A percentile compares a stretch with the other conserved stretches of the same genome.
Conservation (phyloP, 1,140 invertebrate genomes). For the Halictus rubicundus region DNA sequence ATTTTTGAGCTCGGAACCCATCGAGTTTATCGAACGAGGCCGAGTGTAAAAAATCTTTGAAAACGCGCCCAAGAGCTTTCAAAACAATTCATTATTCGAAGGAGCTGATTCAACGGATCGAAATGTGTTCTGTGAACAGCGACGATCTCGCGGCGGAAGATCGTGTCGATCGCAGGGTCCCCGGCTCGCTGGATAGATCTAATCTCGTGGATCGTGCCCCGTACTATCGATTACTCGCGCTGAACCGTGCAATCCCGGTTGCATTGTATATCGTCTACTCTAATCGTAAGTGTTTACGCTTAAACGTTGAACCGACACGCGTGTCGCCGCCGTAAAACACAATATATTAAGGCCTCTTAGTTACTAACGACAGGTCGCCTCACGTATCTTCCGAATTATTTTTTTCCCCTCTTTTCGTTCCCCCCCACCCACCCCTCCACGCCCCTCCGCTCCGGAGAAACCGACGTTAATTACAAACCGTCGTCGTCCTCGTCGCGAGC, state of each 20-base stretch:
- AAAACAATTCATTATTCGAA: no score
- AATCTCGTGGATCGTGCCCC: conserved; percentile 19
- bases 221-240: conserved; percentile 31
- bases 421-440: no score
- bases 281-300: conserved; percentile 35
- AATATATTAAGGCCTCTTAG: conserved; percentile 80
- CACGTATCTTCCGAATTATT: conserved; percentile 39
- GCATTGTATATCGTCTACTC: conserved; percentile 10
- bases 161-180: neutral
- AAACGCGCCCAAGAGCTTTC: no score
- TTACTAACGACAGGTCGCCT: conserved; percentile 77
- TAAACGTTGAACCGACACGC: conserved; percentile 46
- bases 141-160: no score
- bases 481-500: neutral
- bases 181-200: neutral
- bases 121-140: no score
- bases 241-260: neutral
- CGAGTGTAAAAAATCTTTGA: no score
- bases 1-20: no score
- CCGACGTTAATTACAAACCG: no score
- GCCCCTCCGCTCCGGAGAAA: no score
- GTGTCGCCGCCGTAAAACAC: conserved; percentile 58
- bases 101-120: no score
- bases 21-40: no score
- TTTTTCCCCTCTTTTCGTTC: conserved; percentile 13